Conservation (phyloP, 2,888 invertebrate species). For the Dryobota labecula region DNA sequence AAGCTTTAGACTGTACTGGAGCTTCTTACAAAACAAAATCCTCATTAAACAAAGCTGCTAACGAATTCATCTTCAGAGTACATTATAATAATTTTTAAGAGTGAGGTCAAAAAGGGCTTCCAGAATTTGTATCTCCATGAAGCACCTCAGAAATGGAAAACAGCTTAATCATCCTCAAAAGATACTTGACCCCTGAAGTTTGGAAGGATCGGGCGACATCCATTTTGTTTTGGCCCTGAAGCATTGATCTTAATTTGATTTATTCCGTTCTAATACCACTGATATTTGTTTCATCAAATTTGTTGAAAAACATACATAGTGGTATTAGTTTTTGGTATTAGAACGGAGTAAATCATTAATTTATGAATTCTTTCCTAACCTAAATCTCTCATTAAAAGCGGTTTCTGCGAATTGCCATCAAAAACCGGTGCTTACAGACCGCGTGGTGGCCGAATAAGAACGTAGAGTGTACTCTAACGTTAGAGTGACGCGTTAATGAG, state of each 20-base stretch:
- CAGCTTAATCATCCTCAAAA: constrained; percentile 44
- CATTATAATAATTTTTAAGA: constrained; percentile 21
- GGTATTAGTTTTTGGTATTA: too few relatives aligned
- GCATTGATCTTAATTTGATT: too few relatives aligned
- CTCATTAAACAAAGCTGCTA: constrained; percentile 9
- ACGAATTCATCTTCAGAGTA: constrained; percentile 23
- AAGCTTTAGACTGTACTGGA: neutral
- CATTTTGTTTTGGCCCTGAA: constrained; percentile 37
- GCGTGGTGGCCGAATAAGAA: constrained; percentile 40
- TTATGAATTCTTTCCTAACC: constrained; percentile 24
- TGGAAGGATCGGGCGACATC: constrained; percentile 16
- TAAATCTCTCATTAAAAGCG: constrained; percentile 43
- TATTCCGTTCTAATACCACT: too few relatives aligned
- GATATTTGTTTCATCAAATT: too few relatives aligned
- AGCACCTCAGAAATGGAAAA: constrained; percentile 40
- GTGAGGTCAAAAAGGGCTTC: constrained; percentile 10
- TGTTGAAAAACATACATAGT: too few relatives aligned
- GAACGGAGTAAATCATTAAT: too few relatives aligned
- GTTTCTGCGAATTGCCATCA: constrained; percentile 15
- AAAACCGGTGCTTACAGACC: constrained; percentile 6
- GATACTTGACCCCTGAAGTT: constrained; percentile 23
- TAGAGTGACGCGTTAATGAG: constrained; percentile 59
- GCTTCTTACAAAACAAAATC: neutral
- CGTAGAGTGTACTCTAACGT: constrained; percentile 29
- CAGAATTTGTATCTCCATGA: constrained; percentile 8